A percentile compares a stretch with the other conserved stretches of the same genome.
phyloP scores from a whole-genome alignment of 2,888 invertebrate species.

The Nomada lathburiana region DNA sequence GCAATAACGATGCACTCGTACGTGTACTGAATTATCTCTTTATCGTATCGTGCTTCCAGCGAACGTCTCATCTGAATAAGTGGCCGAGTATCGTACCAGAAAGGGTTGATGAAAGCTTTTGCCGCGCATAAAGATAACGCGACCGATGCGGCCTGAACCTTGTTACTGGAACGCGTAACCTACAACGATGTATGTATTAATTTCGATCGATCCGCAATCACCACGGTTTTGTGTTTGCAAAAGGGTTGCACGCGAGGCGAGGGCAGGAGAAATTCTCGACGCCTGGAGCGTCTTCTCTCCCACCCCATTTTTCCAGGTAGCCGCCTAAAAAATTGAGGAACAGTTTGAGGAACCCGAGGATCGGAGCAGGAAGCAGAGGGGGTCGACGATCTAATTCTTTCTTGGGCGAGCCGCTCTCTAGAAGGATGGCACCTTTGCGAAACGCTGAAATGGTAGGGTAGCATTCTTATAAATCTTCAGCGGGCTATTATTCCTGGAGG shows the following conservation, averaged over 20 bases:
- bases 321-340: not conserved
- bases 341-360: not conserved
- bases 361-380: not conserved
- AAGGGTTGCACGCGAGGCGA: not conserved
- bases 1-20: slow-evolving; percentile 70
- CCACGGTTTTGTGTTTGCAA: slow-evolving; percentile 32
- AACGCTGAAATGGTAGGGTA: not conserved
- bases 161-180: slow-evolving; percentile 17
- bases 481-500: slow-evolving; percentile 34
- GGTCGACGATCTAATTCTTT: slow-evolving; percentile 19
- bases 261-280: not conserved
- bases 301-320: not conserved
- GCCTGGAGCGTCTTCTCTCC: not conserved
- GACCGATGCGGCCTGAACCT: slow-evolving; percentile 3
- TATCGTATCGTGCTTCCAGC: slow-evolving; percentile 62
- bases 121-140: slow-evolving; percentile 61
- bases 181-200: slow-evolving; percentile 50
- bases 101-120: slow-evolving; percentile 62
- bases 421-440: not conserved
- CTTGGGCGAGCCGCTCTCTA: not conserved
- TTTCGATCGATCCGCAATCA: slow-evolving; percentile 40
- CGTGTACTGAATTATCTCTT: slow-evolving; percentile 73
- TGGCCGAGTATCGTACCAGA: slow-evolving; percentile 52
- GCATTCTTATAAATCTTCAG: slow-evolving; percentile 27
- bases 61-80: slow-evolving; percentile 69